These are phyloP conservation scores for Nemotelus nigrinus DNA, from an alignment of 2,888 invertebrate genomes.

Conservation along the genomic window DNA sequence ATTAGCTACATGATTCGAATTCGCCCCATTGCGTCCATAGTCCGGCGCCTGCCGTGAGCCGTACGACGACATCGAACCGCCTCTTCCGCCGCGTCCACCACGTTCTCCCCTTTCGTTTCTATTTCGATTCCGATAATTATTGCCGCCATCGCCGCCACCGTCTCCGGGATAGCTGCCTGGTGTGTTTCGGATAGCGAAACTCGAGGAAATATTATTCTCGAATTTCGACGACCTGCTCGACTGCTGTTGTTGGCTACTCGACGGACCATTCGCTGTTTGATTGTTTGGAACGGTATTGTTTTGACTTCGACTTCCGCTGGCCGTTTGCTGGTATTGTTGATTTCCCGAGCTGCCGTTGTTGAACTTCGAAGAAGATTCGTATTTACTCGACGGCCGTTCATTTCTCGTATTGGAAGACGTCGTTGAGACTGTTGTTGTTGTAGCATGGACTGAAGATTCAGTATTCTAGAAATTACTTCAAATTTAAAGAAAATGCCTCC, in stretches of 20 bases:
- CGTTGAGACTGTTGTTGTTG: conserved; percentile 23
- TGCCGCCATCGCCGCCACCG: conserved; percentile 44
- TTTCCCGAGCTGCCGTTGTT: conserved; percentile 43
- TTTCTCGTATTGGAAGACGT: conserved; percentile 36
- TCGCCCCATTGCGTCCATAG: conserved; percentile 10
- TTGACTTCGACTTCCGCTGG: conserved; percentile 37
- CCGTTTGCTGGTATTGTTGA: conserved; percentile 45
- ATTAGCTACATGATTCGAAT: conserved; percentile 38
- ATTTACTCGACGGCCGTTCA: conserved; percentile 50
- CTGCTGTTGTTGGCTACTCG: conserved; percentile 19
- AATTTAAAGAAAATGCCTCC: background rate
- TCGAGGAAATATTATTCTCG: conserved; percentile 64
- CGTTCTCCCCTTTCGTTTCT: conserved; percentile 38
- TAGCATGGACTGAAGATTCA: background rate
- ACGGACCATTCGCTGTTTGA: background rate
- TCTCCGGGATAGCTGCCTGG: background rate
- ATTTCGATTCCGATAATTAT: conserved; percentile 45
- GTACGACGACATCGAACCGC: background rate
- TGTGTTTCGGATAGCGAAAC: conserved; percentile 56
- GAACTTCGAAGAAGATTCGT: conserved; percentile 14
- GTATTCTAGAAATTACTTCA: conserved; percentile 23
- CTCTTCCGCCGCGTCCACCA: background rate
- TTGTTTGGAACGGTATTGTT: conserved; percentile 39
- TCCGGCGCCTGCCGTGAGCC: background rate
- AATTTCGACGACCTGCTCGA: conserved; percentile 54